Percentiles rank a stretch among this genome's conserved stretches.
Evolutionary conservation across 2,113 vertebrate species (phyloP).

Genomic region (Heterotis niloticus): DNA sequence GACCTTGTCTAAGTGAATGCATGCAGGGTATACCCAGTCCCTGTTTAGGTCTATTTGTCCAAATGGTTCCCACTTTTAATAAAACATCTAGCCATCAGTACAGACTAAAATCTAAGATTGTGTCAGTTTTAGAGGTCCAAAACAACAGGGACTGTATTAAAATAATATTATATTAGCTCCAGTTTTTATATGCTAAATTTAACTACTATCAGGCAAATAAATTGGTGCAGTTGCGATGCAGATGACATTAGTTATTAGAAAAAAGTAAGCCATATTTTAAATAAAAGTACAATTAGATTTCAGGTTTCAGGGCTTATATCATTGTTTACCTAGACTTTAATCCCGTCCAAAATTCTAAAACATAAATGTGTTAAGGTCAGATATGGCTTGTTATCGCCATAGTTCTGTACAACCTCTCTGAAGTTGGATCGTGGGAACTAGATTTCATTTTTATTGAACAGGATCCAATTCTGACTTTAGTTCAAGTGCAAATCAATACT

Average conservation of each 20-base stretch:
- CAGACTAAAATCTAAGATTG: not conserved
- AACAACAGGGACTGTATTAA: not conserved
- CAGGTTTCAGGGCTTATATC: too few species aligned
- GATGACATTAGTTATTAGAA: not conserved
- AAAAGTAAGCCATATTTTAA: not conserved
- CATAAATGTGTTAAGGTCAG: not conserved
- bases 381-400: not conserved
- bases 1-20: slow-evolving; percentile 34
- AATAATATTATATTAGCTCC: too few species aligned
- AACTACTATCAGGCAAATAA: not conserved
- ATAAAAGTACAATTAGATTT: not conserved
- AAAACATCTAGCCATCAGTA: not conserved
- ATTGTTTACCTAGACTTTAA: not conserved
- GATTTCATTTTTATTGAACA: not conserved
- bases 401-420: not conserved
- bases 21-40: slow-evolving; percentile 12
- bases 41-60: slow-evolving; percentile 24
- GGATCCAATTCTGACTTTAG: not conserved
- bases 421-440: not conserved
- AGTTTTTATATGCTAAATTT: not conserved
- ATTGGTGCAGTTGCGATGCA: not conserved
- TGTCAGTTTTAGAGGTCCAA: not conserved
- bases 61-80: not conserved
- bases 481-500: slow-evolving; percentile 18
- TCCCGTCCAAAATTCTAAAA: not conserved